Evolutionary conservation across 2,797 vertebrate species (phyloP), one percentile per base, ranked within the genome.

Genomic region (Pristis pectinata): DNA sequence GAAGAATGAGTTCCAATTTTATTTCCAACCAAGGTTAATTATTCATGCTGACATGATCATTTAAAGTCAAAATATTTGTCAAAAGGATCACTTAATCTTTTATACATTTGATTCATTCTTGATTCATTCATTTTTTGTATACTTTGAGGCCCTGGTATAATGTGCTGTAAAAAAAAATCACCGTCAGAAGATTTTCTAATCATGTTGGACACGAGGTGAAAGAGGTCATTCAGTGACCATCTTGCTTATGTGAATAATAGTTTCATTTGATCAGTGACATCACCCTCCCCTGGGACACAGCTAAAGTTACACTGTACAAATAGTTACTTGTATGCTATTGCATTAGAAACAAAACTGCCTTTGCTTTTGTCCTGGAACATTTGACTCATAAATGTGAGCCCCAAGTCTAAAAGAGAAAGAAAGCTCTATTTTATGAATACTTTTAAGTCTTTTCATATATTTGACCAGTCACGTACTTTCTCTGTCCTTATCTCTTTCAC

Each of bases 321-420:
- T 70, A 76, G 37, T 53, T 53, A 94, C 44, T 74, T 76, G 92
- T 74, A 76, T 76, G 44, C 70, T 76, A 94, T 76, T 30, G 13
- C 92, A n/a, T 53, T 94, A 72, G 70, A 94, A 49, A 56, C 92
- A n/a, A 94, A 94, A 94, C 92, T 94, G 72, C 44, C 27, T 53
- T 53, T 94, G 92, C 92, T 53, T 94, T 74, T 76, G 92, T 94
- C 44, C 70, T 74, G 70, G 49, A 94, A 30, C 41, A 41, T 53
- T 93, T 34, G 27, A 94, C 44, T 34, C 70, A 94, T 94, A 76
- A 76, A 49, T 76, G 70, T 30, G 27, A 76, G 72, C 92, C 44
- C 27, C 30, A 53, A 94, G 4, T 74, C 27, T 74, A 27, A 76
- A 34, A 44, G 41, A 15, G 24, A 76, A 93, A 53, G 13, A 76